These are phyloP conservation scores for Brachionus paranguensis DNA, from an alignment of 1,140 invertebrate genomes.

Conservation along the genomic window DNA sequence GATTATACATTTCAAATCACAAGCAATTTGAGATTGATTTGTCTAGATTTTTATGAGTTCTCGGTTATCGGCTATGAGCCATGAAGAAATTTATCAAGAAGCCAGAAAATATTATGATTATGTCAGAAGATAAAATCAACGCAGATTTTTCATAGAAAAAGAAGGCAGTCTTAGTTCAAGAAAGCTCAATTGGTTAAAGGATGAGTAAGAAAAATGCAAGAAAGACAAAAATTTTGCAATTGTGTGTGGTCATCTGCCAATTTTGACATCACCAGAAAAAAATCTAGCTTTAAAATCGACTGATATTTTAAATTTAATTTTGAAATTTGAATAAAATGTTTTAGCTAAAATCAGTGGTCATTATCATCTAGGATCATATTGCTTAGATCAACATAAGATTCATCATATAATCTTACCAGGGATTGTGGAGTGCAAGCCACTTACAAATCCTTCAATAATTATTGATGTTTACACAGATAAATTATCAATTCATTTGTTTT, in stretches of 20 bases:
- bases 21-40: neutral
- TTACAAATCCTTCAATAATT: conserved; percentile 47
- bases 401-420: conserved; percentile 48
- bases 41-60: conserved; percentile 52
- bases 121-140: conserved; percentile 44
- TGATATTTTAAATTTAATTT: conserved; percentile 46
- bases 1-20: neutral
- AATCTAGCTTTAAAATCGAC: conserved; percentile 49
- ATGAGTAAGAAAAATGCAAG: conserved; percentile 45
- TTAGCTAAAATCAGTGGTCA: conserved; percentile 49
- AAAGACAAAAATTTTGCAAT: conserved; percentile 42
- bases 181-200: conserved; percentile 50
- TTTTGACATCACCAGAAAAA: conserved; percentile 43
- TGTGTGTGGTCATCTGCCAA: conserved; percentile 47
- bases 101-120: conserved; percentile 43
- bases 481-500: conserved; percentile 41
- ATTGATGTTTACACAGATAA: conserved; percentile 45
- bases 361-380: conserved; percentile 47
- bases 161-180: conserved; percentile 50
- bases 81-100: conserved; percentile 40
- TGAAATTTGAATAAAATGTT: conserved; percentile 44
- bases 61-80: conserved; percentile 46
- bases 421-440: conserved; percentile 47
- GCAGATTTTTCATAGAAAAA: conserved; percentile 46
- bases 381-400: conserved; percentile 46